Percentiles rank a stretch among this genome's conserved stretches.
These are phyloP conservation scores for Xenopus tropicalis DNA, from an alignment of 2,113 vertebrate species.

Conservation along the genomic window UCB_Xtro_10.0 CM004447.2:12333501-12334000, in stretches of 20 bases:
- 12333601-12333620: conserved; percentile 72
- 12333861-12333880: conserved; percentile 28
- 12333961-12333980: not conserved
- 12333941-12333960: too few relatives aligned
- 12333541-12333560: conserved; percentile 56
- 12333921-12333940: too few relatives aligned
- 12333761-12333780: conserved; percentile 72
- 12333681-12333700: conserved; percentile 62
- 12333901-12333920: too few relatives aligned
- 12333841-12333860: conserved; percentile 24
- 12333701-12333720: conserved; percentile 64
- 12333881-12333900: conserved; percentile 38
- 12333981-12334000: not conserved
- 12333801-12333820: conserved; percentile 77
- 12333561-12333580: conserved; percentile 62
- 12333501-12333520: conserved; percentile 51
- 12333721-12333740: conserved; percentile 60
- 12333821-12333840: conserved; percentile 48
- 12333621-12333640: conserved; percentile 73
- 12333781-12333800: conserved; percentile 66
- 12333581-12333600: conserved; percentile 72
- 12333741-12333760: conserved; percentile 69
- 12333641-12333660: conserved; percentile 71
- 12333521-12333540: conserved; percentile 59
- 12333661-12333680: conserved; percentile 63